Evolutionary conservation across 1,140 invertebrate species (phyloP).

Genomic region (Penaeus japonicus): DNA sequence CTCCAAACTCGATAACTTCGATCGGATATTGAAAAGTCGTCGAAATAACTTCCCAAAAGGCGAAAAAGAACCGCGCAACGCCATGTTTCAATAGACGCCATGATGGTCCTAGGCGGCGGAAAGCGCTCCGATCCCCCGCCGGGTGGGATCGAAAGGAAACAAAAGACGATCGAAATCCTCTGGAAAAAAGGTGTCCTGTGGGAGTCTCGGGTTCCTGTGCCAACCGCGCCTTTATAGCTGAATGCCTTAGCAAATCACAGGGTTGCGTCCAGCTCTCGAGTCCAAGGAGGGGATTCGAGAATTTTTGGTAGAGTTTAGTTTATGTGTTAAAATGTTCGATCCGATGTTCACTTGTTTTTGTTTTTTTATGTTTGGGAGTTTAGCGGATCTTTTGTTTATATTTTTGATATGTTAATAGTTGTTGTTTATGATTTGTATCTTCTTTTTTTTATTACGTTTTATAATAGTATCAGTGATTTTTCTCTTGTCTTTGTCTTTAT

Average conservation of each 20-base stretch:
- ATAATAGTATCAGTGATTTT: too few species aligned
- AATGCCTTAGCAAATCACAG: slow-evolving; percentile 56
- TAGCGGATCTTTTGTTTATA: too few species aligned
- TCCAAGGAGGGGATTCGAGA: slow-evolving; percentile 29
- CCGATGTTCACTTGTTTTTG: slow-evolving; percentile 18
- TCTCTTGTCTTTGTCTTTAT: too few species aligned
- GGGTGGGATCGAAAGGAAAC: not conserved
- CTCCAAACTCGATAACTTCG: not conserved
- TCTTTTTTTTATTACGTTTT: too few species aligned
- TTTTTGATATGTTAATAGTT: too few species aligned
- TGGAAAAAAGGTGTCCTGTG: slow-evolving; percentile 14
- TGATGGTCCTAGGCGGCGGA: too few species aligned
- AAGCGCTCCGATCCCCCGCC: not conserved
- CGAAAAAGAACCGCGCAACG: not conserved
- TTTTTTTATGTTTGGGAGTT: not conserved
- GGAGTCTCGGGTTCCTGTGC: slow-evolving; percentile 24
- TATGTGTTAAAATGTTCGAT: slow-evolving; percentile 52
- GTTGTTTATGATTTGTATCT: too few species aligned
- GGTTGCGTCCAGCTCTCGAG: slow-evolving; percentile 32
- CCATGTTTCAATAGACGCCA: too few species aligned
- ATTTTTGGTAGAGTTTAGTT: slow-evolving; percentile 51
- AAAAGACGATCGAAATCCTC: not conserved
- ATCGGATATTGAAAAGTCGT: not conserved
- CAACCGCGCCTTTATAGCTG: slow-evolving; percentile 49
- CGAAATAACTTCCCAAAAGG: not conserved